Base-by-base conservation (phyloP, 2,888 invertebrate species). In the Aplocera efformata region DNA sequence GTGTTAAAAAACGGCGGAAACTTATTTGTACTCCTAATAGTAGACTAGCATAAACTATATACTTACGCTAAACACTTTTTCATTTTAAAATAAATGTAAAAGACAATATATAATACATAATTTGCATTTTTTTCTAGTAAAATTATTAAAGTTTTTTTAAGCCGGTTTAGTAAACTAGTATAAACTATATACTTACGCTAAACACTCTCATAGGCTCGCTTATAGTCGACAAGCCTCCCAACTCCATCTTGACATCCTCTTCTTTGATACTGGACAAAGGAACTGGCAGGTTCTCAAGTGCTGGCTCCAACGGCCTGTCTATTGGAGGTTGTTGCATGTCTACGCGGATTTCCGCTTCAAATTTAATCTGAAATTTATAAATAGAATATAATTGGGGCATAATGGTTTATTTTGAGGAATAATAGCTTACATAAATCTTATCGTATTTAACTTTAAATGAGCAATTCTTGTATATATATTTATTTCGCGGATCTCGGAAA, bases 211-310 rank as follows among this genome's bases (percentile, higher is more conserved):
- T 50, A 1, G 84, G 72, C 47, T 77, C 41, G 5, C 82, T 83
- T 1, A 62, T 17, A 0, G 74, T 58, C 1, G 70, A 58, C 0
- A 77, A 71, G 35, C 39, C 25, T 4, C 31, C 32, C 1, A 79
- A 65, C 24, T 86, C 82, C 0, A 77, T 48, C 42, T 81, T 85
- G 10, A 69, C 50, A 4, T 85, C 83, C 30, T 88, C 88, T 42
- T 86, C 86, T 42, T 88, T 88, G 24, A 88, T 85, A 27, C 60
- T 78, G 6, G 82, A 64, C n/a, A 86, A 42, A 0, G 86, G 84
- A 1, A 86, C 74, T 0, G 88, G 88, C 7, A 86, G 47, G n/a
- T 62, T 63, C 1, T 58, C 65, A 6, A 60, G 10, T 2, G 55
- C 37, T 2, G 56, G 44, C 6, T 60, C 63, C 2, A 48, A 38